Percentiles rank a stretch among this genome's conserved stretches.
Evolutionary conservation across 2,797 vertebrate species (phyloP).

Genomic region (Carapus acus): DNA sequence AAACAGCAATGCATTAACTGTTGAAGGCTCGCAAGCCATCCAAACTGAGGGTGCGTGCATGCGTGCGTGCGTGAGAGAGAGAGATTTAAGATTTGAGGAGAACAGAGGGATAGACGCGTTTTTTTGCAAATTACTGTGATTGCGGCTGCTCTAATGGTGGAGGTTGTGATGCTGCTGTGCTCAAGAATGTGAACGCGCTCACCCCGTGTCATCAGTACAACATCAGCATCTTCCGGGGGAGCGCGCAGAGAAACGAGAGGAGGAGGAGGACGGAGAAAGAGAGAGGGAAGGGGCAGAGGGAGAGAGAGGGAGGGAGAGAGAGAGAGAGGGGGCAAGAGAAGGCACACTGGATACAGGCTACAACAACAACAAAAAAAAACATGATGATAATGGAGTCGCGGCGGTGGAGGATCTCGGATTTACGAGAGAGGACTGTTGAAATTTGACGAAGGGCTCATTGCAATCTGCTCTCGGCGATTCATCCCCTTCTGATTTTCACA

Average conservation of each 20-base stretch:
- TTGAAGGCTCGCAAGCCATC: not conserved
- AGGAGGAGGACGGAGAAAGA: not conserved
- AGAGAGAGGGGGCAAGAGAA: constrained; percentile 23
- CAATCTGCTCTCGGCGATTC: constrained; percentile 15
- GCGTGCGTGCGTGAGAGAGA: no score
- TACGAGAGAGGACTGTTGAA: constrained; percentile 58
- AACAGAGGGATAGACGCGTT: constrained; percentile 31
- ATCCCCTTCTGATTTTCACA: constrained; percentile 26
- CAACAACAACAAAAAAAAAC: constrained; percentile 54
- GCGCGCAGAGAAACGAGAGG: constrained; percentile 39
- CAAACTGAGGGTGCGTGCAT: no score
- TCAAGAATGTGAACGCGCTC: constrained; percentile 47
- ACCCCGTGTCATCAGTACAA: constrained; percentile 65
- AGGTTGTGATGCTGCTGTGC: constrained; percentile 9
- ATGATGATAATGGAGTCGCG: constrained; percentile 64
- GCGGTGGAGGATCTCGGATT: constrained; percentile 63
- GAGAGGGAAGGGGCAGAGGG: not conserved
- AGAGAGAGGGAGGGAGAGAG: constrained; percentile 28
- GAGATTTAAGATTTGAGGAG: constrained; percentile 30
- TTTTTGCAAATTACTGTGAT: constrained; percentile 19
- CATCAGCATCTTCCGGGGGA: constrained; percentile 66
- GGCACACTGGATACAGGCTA: constrained; percentile 56
- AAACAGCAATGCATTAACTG: no score
- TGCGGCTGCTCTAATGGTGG: not conserved
- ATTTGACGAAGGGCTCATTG: constrained; percentile 56